A percentile compares a stretch with the other conserved stretches of the same genome.
phyloP scores from a whole-genome alignment of 2,797 vertebrate species.

The Lepilemur septentrionalis region DNA sequence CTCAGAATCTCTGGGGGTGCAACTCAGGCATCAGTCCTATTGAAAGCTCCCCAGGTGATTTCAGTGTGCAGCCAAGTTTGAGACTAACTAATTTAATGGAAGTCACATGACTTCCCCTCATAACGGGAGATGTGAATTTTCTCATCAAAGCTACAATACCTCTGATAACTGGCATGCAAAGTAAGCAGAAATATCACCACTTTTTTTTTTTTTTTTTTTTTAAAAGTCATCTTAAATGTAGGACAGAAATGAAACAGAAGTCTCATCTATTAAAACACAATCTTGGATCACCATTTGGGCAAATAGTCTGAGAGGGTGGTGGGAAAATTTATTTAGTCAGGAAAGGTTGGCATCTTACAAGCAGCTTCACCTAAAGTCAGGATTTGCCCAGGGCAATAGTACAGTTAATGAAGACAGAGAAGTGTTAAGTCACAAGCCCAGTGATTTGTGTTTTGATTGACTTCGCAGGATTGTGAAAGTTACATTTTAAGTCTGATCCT shows the following conservation, averaged over 20 bases:
- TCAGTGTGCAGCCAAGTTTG: conserved; percentile 22
- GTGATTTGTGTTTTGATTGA: conserved; percentile 61
- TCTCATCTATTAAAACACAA: conserved; percentile 34
- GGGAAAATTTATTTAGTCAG: conserved; percentile 34
- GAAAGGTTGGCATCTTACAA: conserved; percentile 24
- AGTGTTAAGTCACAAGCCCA: conserved; percentile 39
- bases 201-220: not conserved
- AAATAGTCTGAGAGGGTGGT: not conserved
- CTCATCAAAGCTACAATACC: not conserved
- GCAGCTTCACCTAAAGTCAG: not conserved
- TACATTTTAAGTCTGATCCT: conserved; percentile 59
- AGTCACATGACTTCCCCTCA: conserved; percentile 10
- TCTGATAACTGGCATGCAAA: conserved; percentile 20
- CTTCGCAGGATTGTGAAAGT: conserved; percentile 39
- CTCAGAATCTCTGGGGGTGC: conserved; percentile 39
- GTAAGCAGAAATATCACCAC: not conserved
- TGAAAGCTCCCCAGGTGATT: conserved; percentile 59
- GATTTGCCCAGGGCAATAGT: conserved; percentile 17
- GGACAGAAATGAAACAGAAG: conserved; percentile 37
- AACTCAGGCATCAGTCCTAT: conserved; percentile 6
- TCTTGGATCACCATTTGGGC: conserved; percentile 38
- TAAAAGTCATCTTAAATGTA: conserved; percentile 45
- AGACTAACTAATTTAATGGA: conserved; percentile 36
- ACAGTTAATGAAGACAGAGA: conserved; percentile 51
- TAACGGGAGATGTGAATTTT: conserved; percentile 15